Evolutionary conservation across 2,888 invertebrate species (phyloP).

Genomic region (Allacma fusca): DNA sequence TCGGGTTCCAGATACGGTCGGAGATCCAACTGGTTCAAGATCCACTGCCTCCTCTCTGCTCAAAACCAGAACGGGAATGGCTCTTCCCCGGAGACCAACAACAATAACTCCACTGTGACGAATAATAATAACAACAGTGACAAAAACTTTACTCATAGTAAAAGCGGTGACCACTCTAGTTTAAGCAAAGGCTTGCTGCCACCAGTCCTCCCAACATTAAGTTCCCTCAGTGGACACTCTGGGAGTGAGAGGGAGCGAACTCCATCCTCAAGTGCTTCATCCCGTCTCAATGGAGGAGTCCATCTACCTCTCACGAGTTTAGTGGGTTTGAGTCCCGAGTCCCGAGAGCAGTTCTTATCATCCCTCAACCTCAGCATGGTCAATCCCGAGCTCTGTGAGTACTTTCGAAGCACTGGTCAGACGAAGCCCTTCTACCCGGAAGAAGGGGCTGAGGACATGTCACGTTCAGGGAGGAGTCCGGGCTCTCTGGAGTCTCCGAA

Average conservation of each 20-base stretch:
- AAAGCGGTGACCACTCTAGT: constrained; percentile 47
- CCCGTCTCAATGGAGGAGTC: constrained; percentile 48
- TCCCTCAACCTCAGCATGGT: constrained; percentile 57
- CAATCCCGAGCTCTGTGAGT: constrained; percentile 58
- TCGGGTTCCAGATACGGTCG: constrained; percentile 89
- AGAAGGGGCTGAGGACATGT: constrained; percentile 44
- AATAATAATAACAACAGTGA: constrained; percentile 58
- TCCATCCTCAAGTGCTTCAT: constrained; percentile 52
- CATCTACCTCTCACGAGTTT: constrained; percentile 56
- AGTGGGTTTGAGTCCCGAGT: constrained; percentile 58
- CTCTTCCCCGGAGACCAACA: constrained; percentile 57
- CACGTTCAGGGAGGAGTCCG: constrained; percentile 51
- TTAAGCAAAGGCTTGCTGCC: too few species aligned
- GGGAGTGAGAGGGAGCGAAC: constrained; percentile 45
- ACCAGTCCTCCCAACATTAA: too few species aligned
- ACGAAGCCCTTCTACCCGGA: constrained; percentile 49
- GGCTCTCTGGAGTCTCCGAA: constrained; percentile 83
- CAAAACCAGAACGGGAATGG: constrained; percentile 65
- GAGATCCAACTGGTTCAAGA: constrained; percentile 93
- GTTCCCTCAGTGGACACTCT: constrained; percentile 51
- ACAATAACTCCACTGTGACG: constrained; percentile 58
- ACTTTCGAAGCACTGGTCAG: constrained; percentile 55
- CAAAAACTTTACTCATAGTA: not conserved
- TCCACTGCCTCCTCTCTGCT: constrained; percentile 86
- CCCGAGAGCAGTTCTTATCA: constrained; percentile 57